phyloP scores from a whole-genome alignment of 2,113 vertebrate genomes.

The Cariama cristata region DNA sequence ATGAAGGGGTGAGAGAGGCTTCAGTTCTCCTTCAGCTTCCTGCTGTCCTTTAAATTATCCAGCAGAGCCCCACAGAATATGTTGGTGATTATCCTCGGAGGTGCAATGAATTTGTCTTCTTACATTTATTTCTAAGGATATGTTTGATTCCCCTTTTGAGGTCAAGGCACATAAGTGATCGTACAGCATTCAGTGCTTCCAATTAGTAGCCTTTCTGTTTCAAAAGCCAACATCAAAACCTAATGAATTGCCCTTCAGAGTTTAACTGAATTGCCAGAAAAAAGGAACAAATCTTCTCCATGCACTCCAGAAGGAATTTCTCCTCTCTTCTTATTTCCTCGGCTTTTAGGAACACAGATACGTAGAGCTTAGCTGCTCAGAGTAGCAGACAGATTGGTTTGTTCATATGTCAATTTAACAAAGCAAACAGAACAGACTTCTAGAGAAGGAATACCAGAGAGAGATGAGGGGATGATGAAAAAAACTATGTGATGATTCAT shows the following conservation, averaged over 20 bases:
- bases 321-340: neutral
- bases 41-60: neutral
- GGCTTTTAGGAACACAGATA: neutral
- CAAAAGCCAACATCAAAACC: neutral
- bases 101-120: neutral
- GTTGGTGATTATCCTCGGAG: neutral
- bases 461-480: neutral
- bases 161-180: neutral
- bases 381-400: slow-evolving; percentile 49
- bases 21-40: neutral
- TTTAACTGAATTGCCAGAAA: slow-evolving; percentile 12
- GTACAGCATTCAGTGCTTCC: neutral
- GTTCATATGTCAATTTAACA: slow-evolving; percentile 23
- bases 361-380: neutral
- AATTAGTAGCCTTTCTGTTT: neutral
- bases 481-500: neutral
- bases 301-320: neutral
- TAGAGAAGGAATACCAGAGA: neutral
- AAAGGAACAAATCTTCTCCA: neutral
- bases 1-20: neutral
- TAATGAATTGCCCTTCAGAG: neutral
- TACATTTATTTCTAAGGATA: neutral
- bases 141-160: neutral
- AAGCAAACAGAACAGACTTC: slow-evolving; percentile 17
- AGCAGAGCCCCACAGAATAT: neutral